These are phyloP conservation scores for Xenotilapia caudafasciata DNA, from an alignment of 2,113 vertebrate species.

Conservation along the genomic window DNA sequence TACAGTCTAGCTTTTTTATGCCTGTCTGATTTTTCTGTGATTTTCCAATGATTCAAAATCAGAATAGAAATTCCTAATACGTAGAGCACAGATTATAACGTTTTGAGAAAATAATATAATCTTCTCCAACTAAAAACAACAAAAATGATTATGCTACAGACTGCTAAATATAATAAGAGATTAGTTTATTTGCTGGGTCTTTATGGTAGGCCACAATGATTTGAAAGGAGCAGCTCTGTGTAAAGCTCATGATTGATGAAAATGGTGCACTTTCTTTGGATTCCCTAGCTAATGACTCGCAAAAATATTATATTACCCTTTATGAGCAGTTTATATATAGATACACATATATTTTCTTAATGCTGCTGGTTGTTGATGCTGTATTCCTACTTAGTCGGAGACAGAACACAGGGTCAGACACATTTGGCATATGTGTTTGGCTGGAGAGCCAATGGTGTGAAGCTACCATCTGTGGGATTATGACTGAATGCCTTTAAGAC, in stretches of 20 bases:
- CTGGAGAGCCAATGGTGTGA: background rate
- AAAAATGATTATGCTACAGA: background rate
- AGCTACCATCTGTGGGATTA: background rate
- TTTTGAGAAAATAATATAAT: background rate
- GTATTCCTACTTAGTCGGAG: background rate
- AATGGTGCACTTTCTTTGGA: background rate
- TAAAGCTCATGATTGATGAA: background rate
- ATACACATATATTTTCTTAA: background rate
- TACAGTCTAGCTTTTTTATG: background rate
- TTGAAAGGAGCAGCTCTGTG: constrained; percentile 23
- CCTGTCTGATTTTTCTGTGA: background rate
- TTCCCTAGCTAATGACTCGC: background rate
- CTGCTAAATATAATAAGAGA: background rate
- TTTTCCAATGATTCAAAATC: background rate
- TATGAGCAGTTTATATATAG: background rate
- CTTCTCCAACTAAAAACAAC: background rate
- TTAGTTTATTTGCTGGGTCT: constrained; percentile 13
- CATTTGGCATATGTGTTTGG: background rate
- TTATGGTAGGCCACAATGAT: constrained; percentile 6
- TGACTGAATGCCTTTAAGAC: background rate
- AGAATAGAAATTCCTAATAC: background rate
- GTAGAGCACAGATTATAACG: background rate
- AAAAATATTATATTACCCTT: background rate
- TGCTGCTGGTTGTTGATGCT: background rate
- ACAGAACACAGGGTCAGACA: background rate